These are phyloP conservation scores for Laupala kohalensis DNA, from an alignment of 1,140 invertebrate species.

Conservation along the genomic window DNA sequence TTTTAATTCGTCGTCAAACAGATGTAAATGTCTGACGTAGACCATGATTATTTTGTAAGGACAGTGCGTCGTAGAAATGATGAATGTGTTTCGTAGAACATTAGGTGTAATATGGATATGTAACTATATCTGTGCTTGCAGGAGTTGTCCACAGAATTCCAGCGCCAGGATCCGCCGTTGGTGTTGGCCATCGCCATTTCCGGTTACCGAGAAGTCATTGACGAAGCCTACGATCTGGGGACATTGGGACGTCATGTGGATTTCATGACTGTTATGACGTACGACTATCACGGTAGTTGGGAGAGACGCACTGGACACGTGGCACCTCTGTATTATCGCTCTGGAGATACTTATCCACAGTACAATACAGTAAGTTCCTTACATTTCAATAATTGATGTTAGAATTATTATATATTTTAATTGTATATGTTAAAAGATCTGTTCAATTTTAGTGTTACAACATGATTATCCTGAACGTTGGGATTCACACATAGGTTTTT, in stretches of 20 bases:
- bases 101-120: no score
- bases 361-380: slow-evolving; percentile 69
- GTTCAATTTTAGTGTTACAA: no score
- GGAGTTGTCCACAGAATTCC: slow-evolving; percentile 66
- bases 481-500: no score
- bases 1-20: no score
- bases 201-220: slow-evolving; percentile 79
- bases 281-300: slow-evolving; percentile 82
- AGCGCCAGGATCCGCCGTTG: slow-evolving; percentile 47
- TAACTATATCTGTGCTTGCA: slow-evolving; percentile 28
- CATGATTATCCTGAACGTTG: no score
- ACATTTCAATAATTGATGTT: no score
- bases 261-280: slow-evolving; percentile 78
- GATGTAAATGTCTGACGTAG: no score
- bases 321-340: slow-evolving; percentile 54
- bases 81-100: no score
- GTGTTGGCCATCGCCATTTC: slow-evolving; percentile 71
- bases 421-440: no score
- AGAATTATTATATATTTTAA: no score
- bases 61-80: no score
- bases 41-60: no score
- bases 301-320: slow-evolving; percentile 67
- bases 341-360: slow-evolving; percentile 49
- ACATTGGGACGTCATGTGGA: slow-evolving; percentile 54
- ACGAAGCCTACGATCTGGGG: slow-evolving; percentile 64